A percentile compares a stretch with the other conserved stretches of the same genome.
phyloP scores from a whole-genome alignment of 1,140 invertebrate species.

The Galleria mellonella region DNA sequence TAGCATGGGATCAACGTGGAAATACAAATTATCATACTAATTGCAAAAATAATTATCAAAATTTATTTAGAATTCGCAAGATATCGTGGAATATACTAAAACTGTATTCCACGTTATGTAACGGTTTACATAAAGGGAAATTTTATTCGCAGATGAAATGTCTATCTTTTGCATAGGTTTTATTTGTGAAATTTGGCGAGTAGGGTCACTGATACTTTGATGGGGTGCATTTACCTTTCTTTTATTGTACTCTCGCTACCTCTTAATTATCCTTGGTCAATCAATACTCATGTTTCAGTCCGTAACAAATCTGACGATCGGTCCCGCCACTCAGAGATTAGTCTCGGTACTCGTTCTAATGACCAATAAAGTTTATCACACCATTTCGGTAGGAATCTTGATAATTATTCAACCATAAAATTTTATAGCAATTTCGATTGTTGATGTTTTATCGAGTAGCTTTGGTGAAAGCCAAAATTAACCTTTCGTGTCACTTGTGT shows the following conservation, averaged over 20 bases:
- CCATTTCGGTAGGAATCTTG: conserved; percentile 65
- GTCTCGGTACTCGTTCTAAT: conserved; percentile 50
- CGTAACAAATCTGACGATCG: conserved; percentile 46
- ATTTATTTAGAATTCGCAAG: too few species aligned
- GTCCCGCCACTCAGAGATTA: conserved; percentile 48
- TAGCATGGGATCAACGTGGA: too few species aligned
- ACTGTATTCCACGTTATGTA: too few species aligned
- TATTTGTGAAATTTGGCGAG: too few species aligned
- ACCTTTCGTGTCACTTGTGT: conserved; percentile 17
- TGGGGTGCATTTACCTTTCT: conserved; percentile 14
- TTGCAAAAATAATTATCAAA: too few species aligned
- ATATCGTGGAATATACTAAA: too few species aligned
- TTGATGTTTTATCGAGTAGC: conserved; percentile 40
- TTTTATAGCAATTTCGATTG: conserved; percentile 44
- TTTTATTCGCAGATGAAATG: too few species aligned
- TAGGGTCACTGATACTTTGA: too few species aligned
- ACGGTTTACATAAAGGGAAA: too few species aligned
- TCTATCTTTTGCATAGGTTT: too few species aligned
- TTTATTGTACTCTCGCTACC: conserved; percentile 43
- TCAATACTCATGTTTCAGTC: conserved; percentile 35
- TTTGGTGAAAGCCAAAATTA: conserved; percentile 44
- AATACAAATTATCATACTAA: too few species aligned
- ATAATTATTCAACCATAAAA: conserved; percentile 61
- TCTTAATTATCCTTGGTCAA: conserved; percentile 64
- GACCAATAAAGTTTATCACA: conserved; percentile 68